These are phyloP conservation scores for Branchipolynoe longqiensis DNA, from an alignment of 2,888 invertebrate species.

Conservation along the genomic window DNA sequence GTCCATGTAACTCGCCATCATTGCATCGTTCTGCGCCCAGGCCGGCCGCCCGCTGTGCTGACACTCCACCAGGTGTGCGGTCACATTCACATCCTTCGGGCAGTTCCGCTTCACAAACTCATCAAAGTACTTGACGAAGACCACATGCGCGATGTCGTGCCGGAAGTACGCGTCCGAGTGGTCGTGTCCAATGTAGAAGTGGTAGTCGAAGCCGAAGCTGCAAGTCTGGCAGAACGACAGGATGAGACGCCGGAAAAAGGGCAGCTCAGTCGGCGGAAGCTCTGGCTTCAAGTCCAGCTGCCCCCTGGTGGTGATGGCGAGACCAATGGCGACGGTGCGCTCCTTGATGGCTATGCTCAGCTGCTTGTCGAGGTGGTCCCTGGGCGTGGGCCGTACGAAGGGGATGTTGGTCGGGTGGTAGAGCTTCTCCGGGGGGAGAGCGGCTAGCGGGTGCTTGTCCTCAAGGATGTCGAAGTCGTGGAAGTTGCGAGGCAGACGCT, in stretches of 20 bases:
- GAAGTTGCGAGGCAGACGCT: constrained; percentile 14
- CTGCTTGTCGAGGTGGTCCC: neutral
- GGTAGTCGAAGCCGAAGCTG: constrained; percentile 66
- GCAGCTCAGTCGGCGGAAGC: constrained; percentile 61
- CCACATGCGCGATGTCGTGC: constrained; percentile 59
- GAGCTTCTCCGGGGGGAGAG: constrained; percentile 10
- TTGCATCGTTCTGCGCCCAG: constrained; percentile 71
- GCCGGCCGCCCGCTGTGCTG: constrained; percentile 67
- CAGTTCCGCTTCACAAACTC: constrained; percentile 58
- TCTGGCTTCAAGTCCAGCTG: constrained; percentile 59
- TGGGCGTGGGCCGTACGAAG: constrained; percentile 10
- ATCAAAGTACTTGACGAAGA: constrained; percentile 64
- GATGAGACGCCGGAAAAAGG: constrained; percentile 68
- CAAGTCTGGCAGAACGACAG: constrained; percentile 68
- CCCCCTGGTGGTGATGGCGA: constrained; percentile 67
- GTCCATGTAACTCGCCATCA: constrained; percentile 71
- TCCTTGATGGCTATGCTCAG: constrained; percentile 49
- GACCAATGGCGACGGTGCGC: constrained; percentile 67
- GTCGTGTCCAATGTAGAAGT: constrained; percentile 69
- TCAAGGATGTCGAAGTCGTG: constrained; percentile 7
- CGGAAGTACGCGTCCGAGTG: constrained; percentile 67
- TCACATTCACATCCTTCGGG: constrained; percentile 63
- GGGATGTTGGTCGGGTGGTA: constrained; percentile 47
- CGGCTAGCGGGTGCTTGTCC: neutral
- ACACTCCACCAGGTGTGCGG: constrained; percentile 69